phyloP scores from a whole-genome alignment of 1,140 invertebrate species.

The Polypedilum vanderplanki region DNA sequence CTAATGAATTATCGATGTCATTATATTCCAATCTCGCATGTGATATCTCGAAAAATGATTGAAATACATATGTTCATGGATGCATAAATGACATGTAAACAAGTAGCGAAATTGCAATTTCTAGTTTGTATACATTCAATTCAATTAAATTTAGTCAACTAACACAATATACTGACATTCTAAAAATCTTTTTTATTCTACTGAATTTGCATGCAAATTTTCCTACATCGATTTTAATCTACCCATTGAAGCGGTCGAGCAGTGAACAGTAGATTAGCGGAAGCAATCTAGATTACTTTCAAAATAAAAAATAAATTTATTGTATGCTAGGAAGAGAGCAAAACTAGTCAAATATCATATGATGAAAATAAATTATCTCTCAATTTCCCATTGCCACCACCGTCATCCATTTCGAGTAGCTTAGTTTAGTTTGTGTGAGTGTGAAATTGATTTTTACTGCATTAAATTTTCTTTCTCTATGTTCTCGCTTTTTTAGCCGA shows the following conservation, averaged over 20 bases:
- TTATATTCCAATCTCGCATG: neutral
- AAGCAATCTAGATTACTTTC: constrained; percentile 12
- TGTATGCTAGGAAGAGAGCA: neutral
- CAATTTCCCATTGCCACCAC: too few species aligned
- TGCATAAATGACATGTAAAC: constrained; percentile 18
- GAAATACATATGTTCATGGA: neutral
- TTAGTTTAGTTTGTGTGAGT: neutral
- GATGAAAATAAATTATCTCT: constrained; percentile 8
- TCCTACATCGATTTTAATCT: neutral
- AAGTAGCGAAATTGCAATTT: neutral
- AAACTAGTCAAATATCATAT: neutral
- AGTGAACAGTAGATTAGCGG: neutral
- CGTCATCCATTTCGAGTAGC: neutral
- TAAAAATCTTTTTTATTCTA: neutral
- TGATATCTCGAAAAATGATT: neutral
- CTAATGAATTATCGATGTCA: neutral
- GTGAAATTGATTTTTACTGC: neutral
- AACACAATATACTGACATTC: neutral
- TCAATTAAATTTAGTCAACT: constrained; percentile 1
- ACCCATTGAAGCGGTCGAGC: neutral
- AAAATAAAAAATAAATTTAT: constrained; percentile 10
- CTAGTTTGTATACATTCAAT: neutral
- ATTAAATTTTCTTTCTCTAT: neutral
- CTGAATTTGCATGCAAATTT: too few species aligned
- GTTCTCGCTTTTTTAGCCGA: too few species aligned